phyloP scores from a whole-genome alignment of 2,888 invertebrate genomes.

The Hirtodrosophila trivittata region DNA sequence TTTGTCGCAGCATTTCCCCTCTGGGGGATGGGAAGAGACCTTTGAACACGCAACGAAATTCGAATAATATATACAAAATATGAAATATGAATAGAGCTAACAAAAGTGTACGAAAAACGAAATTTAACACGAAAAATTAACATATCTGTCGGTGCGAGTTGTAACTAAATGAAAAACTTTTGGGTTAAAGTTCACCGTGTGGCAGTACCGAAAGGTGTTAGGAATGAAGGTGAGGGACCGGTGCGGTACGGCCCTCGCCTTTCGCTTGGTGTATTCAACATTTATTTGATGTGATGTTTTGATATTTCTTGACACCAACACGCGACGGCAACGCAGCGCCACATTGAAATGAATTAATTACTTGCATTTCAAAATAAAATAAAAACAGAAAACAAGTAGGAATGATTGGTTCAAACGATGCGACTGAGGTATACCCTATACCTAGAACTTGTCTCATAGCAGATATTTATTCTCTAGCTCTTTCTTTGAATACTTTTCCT shows the following conservation, averaged over 20 bases:
- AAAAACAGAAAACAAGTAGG: conserved; percentile 24
- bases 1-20: conserved; percentile 64
- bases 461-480: too few species aligned
- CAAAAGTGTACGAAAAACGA: conserved; percentile 58
- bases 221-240: conserved; percentile 30
- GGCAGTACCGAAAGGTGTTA: conserved; percentile 60
- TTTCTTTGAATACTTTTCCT: too few species aligned
- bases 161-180: conserved; percentile 44
- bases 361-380: conserved; percentile 76
- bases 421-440: not conserved
- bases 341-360: conserved; percentile 82
- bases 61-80: conserved; percentile 59
- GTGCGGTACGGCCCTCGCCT: conserved; percentile 25
- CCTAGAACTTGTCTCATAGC: not conserved
- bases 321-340: conserved; percentile 71
- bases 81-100: conserved; percentile 66
- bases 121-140: conserved; percentile 65
- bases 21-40: not conserved
- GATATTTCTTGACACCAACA: conserved; percentile 84
- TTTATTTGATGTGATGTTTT: conserved; percentile 84
- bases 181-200: conserved; percentile 46
- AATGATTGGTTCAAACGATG: not conserved
- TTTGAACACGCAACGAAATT: conserved; percentile 5
- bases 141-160: conserved; percentile 58
- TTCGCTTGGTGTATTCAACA: conserved; percentile 75